phyloP scores from a whole-genome alignment of 2,113 vertebrate genomes.

The Eira barbara region DNA sequence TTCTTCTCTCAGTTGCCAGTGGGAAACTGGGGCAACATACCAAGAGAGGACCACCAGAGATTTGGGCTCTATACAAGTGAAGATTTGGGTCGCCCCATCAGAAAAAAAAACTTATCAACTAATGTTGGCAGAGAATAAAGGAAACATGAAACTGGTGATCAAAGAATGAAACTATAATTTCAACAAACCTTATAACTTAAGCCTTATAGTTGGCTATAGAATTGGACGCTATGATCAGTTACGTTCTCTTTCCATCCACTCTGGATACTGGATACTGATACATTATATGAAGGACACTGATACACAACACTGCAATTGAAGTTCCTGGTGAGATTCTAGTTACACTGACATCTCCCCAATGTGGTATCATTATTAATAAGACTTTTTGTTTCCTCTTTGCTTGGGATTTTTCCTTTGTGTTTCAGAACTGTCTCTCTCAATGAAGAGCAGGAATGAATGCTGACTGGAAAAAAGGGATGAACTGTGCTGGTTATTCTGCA shows the following conservation, averaged over 20 bases:
- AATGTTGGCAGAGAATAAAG: neutral
- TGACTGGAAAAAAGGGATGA: neutral
- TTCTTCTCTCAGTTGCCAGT: neutral
- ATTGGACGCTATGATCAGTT: neutral
- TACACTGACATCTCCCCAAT: neutral
- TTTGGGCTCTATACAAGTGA: neutral
- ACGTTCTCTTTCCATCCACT: neutral
- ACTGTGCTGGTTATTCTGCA: neutral
- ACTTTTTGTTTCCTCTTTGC: neutral
- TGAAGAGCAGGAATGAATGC: no score
- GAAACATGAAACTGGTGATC: neutral
- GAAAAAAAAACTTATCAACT: neutral
- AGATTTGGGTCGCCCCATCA: neutral
- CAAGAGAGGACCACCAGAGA: neutral
- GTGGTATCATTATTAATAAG: neutral
- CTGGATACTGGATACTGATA: neutral
- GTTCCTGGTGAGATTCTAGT: neutral
- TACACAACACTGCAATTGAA: neutral
- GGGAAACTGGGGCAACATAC: neutral
- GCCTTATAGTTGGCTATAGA: neutral
- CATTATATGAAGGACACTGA: neutral
- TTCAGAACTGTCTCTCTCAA: neutral
- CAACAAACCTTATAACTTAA: neutral
- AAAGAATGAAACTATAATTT: neutral
- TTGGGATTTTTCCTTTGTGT: neutral